Base-by-base conservation (phyloP, 1,140 invertebrate genomes). In the Drosophila pectinifera region DNA sequence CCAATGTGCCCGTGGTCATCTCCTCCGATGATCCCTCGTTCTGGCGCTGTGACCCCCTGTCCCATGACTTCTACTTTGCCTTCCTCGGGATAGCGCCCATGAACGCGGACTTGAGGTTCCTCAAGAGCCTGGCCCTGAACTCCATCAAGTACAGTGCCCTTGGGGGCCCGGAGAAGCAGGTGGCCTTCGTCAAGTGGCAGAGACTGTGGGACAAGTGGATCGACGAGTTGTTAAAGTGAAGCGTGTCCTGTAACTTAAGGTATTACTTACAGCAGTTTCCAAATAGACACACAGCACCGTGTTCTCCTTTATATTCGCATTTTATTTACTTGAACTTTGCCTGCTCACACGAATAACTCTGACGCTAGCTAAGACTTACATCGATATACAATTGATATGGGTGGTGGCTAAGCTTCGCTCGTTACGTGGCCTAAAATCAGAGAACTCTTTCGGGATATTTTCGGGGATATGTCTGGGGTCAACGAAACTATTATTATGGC, bases 31-130 rank as follows among this genome's bases (percentile, higher is more conserved):
- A 97, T 91, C 96, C 96, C 0, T 95, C 95, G 0, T 93, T 95
- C 2, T 98, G 96, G 96, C 95, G 94, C 1, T 94, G 95, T 0
- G 92, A 93, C 43, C 96, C 94, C 0, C 85, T 98, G 0, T 96
- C 95, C 14, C 95, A 97, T 77, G 97, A 98, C 80, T 96, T 96
- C 74, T 98, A 97, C 85, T 94, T 96, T 62, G 95, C 95, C 0
- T 97, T 97, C 65, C 94, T 97, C 90, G 96, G 94, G 0, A 94
- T 97, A 4, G 95, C 95, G 18, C 95, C 95, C 4, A 91, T 93
- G 14, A 91, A 94, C 2, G 93, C 95, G 1, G 96, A 97, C 73
- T 92, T 98, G 8, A 93, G 94, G 49, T 92, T 96, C 18, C 92
- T 98, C 3, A 98, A 98, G 84, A 93, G 95, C 78, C 92, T 97